Evolutionary conservation across 2,797 vertebrate species (phyloP), one percentile per base, ranked within the genome.

Genomic region (Anisognathus igniventris): DNA sequence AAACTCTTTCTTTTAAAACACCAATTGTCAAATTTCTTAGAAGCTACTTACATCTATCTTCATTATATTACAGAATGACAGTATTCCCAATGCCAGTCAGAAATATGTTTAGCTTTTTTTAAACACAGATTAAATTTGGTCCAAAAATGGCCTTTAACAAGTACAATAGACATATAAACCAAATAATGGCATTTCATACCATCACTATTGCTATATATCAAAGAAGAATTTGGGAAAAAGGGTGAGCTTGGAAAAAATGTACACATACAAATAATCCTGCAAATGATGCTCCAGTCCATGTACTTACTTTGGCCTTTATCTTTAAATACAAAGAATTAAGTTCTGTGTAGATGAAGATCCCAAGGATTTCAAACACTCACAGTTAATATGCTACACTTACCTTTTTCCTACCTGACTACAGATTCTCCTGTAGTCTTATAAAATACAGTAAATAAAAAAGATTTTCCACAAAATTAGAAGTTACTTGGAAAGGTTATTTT

Each of bases 1-100:
- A 37, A 88, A 70, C 14, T 51, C 7, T 27, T 74, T 15, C 22
- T 51, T 79, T 85, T 73, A 64, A 53, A 87, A 71, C 20, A 12
- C 2, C 0, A 0, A n/a, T 10, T 44, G 11, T 8, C 22, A 42
- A 47, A 75, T 51, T 67, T 76, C 31, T 83, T 56, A 70, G 7
- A 76, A 42, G 9, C 4, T 21, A 60, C 10, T 37, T 44, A 28
- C 4, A 47, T 2, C 40, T 60, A 28, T 6, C 22, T 28, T 54
- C 23, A 60, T 56, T 47, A 11, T 44, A 88, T 33, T 56, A 74
- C 31, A 88, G 33, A 77, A 57, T 11, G 19, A 44, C 14, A 66
- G 6, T 39, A 58, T 28, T 77, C 28, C 30, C 6, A 70, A 6
- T 17, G 23, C 4, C 16, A 24, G 12, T 30, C 27, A 67, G 30